Percentiles rank a stretch among this genome's conserved stretches.
Conservation (phyloP, 2,797 vertebrate species). For the Tarsius wallacei region DNA sequence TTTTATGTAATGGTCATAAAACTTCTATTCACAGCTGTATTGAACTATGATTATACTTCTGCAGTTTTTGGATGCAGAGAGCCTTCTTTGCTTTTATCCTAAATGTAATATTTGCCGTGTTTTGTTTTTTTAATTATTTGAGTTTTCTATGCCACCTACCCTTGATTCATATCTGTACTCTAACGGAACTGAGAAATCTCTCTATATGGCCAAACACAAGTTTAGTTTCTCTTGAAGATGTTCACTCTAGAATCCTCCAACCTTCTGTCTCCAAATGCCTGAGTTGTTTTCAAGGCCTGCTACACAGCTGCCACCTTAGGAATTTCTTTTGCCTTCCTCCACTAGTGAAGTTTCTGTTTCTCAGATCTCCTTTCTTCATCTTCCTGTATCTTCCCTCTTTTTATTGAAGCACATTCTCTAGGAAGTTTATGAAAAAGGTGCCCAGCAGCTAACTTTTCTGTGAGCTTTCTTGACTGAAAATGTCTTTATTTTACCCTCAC, state of each 20-base stretch:
- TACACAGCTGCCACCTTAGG: neutral
- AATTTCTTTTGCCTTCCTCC: neutral
- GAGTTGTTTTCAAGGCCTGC: neutral
- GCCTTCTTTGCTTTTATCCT: slow-evolving; percentile 43
- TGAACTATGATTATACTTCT: neutral
- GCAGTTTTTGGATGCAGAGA: neutral
- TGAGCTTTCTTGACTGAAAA: slow-evolving; percentile 15
- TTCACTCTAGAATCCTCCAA: neutral
- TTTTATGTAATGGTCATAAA: neutral
- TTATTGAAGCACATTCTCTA: neutral
- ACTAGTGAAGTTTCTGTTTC: neutral
- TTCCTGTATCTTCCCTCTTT: neutral
- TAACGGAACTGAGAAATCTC: neutral
- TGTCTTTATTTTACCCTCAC: slow-evolving; percentile 51
- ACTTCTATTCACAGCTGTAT: neutral
- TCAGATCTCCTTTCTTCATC: neutral
- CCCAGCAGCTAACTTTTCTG: slow-evolving; percentile 17
- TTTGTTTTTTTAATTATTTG: slow-evolving; percentile 23
- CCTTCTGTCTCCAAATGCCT: neutral
- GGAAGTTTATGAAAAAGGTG: slow-evolving; percentile 20
- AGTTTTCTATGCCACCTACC: neutral
- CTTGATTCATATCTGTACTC: neutral
- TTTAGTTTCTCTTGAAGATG: slow-evolving; percentile 26
- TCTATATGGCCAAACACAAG: neutral
- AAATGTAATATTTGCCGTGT: slow-evolving; percentile 13